Base-by-base conservation (phyloP, 2,888 invertebrate species). In the Dasypolia templi region DNA sequence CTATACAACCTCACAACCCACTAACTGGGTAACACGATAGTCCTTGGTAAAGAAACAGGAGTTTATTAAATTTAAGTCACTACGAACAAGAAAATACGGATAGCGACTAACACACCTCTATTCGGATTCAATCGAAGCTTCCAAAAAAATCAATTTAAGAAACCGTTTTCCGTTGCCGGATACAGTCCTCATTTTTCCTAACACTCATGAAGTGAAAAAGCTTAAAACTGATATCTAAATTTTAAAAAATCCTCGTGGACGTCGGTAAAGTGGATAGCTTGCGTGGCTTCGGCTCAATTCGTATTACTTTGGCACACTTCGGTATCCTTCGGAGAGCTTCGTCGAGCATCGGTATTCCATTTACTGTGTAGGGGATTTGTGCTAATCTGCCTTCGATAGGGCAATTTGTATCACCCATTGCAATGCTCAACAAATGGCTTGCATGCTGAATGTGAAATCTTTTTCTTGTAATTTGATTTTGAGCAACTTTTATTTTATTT, bases 291-390 rank as follows among this genome's bases (percentile, higher is more conserved):
- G 73, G 65, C 62, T 26, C 29, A 32, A 63, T 62, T 79, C 79
- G 51, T 44, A 14, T 19, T 22, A 44, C 79, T 65, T 72, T 67
- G 67, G 22, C 32, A n/a, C n/a, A 49, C 22, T 35, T 65, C 77
- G 64, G 39, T 3, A 14, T 53, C 46, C 72, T 86, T 77, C 73
- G 74, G 68, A 29, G 35, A 12, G 17, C 26, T 59, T 80, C 79
- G 74, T 35, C 6, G 55, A 65, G 75, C 71, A 76, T 81, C 77
- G 65, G 73, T 78, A 83, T 86, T 88, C 85, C 81, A 84, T 88
- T 86, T 86, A 88, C 79, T 58, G 81, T 68, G 80, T 76, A 58
- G 75, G 49, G 86, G 86, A 87, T 86, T 86, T 87, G 76, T 63
- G 70, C 70, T 86, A 86, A 86, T 85, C 86, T 77, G 58, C 56